Base-by-base conservation (phyloP, 1,140 invertebrate species). In the Triops cancriformis region DNA sequence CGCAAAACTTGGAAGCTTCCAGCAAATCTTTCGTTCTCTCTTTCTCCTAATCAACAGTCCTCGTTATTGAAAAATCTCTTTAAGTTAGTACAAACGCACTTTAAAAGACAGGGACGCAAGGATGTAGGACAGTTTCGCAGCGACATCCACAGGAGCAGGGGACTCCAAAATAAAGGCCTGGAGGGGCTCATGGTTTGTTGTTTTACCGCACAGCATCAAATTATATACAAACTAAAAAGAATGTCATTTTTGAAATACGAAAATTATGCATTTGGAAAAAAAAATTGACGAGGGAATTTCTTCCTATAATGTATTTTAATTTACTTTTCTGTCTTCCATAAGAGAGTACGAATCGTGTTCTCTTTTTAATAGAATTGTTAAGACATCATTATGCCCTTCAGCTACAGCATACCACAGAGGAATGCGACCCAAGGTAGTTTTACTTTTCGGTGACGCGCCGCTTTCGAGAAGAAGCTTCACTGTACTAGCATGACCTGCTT, bases 181-280 rank as follows among this genome's bases (percentile, higher is more conserved):
- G 43, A 99, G 94, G 0, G 97, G 96, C 81, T 95, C 93, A 85
- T 99, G 98, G 80, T 96, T 93, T 85, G 95, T 92, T 81, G 95
- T 94, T 85, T 98, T 99, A 11, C 97, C 97, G 85, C 96, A 97
- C 6, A 98, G 91, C 95, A 99, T 99, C 82, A 99, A 87, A 85
- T 99, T 98, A 85, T 98, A 98, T 28, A 99, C 94, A 85, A 99
- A 99, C 90, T 93, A 84, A 76, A 88, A 84, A n/a, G n/a, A n/a
- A n/a, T n/a, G n/a, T n/a, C n/a, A n/a, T n/a, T n/a, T n/a, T 80
- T 80, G 75, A 79, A 81, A 80, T 73, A 79, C 14, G 76, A 79
- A 77, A 73, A 72, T 72, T 76, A 80, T 73, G 37, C 74, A 37
- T 72, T 23, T 5, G n/a, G 1, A 72, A 0, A 43, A 6, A 27